Conservation (phyloP, 2,797 vertebrate genomes). For the Falco biarmicus region DNA sequence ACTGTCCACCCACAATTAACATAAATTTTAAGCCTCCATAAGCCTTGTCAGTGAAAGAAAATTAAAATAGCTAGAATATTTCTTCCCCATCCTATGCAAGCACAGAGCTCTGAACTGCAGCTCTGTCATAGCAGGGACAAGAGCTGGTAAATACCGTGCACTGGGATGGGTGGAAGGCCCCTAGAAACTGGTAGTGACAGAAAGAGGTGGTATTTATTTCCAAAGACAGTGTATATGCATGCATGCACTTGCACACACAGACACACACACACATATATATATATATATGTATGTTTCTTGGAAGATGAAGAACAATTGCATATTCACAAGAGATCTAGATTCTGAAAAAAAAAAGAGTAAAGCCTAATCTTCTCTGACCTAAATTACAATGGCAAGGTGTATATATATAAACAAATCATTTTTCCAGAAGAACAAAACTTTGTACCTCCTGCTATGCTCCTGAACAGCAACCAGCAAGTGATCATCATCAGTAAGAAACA, state of each 20-base stretch:
- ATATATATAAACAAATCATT: neutral
- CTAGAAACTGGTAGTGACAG: neutral
- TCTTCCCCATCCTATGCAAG: neutral
- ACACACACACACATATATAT: no score
- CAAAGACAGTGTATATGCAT: neutral
- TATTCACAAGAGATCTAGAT: neutral
- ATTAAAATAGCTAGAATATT: neutral
- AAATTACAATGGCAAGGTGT: neutral
- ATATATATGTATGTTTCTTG: neutral
- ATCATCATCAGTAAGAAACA: neutral
- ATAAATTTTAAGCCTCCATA: neutral
- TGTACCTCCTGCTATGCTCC: neutral
- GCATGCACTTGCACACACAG: fast-evolving
- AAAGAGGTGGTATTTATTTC: neutral
- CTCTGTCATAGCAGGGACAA: neutral
- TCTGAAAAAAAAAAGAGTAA: neutral
- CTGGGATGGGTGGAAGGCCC: neutral
- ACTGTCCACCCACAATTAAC: neutral
- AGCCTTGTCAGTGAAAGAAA: neutral
- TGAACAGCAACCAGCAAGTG: neutral
- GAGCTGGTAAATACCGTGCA: neutral
- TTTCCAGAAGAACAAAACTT: neutral
- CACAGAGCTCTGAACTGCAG: neutral
- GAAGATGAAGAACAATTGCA: neutral
- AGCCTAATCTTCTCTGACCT: neutral